Evolutionary conservation across 2,797 vertebrate genomes (phyloP).

Genomic region (Enteromius fasciolatus): DNA sequence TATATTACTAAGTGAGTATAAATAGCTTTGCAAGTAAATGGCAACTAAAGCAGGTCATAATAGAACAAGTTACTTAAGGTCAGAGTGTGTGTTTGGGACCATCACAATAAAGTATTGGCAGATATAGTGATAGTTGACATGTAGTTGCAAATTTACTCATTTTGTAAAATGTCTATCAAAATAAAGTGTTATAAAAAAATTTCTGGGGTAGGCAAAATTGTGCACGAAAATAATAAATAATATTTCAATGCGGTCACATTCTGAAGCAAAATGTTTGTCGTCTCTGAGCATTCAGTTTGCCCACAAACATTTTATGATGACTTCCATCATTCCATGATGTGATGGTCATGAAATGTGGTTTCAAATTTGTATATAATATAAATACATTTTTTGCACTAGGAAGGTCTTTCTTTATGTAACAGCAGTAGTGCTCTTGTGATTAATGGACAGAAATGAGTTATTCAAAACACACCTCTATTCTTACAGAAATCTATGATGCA

Average conservation of each 20-base stretch:
- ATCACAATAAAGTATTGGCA: background rate
- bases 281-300: too few species aligned
- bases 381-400: background rate
- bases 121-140: background rate
- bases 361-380: too few species aligned
- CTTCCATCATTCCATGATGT: background rate
- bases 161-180: background rate
- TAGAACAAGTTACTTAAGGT: background rate
- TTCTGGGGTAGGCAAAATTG: too few species aligned
- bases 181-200: background rate
- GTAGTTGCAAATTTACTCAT: background rate
- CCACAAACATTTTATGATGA: too few species aligned
- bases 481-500: background rate
- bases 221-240: too few species aligned
- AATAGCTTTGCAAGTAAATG: background rate
- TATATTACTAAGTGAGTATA: background rate
- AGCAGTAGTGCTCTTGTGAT: too few species aligned
- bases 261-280: too few species aligned
- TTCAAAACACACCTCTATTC: background rate
- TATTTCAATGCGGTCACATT: too few species aligned
- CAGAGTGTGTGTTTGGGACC: background rate
- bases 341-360: background rate
- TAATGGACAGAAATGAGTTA: too few species aligned
- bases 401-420: background rate
- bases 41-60: too few species aligned